A percentile compares a stretch with the other conserved stretches of the same genome.
phyloP scores from a whole-genome alignment of 2,797 vertebrate species.

The Emydoidea blandingii region DNA sequence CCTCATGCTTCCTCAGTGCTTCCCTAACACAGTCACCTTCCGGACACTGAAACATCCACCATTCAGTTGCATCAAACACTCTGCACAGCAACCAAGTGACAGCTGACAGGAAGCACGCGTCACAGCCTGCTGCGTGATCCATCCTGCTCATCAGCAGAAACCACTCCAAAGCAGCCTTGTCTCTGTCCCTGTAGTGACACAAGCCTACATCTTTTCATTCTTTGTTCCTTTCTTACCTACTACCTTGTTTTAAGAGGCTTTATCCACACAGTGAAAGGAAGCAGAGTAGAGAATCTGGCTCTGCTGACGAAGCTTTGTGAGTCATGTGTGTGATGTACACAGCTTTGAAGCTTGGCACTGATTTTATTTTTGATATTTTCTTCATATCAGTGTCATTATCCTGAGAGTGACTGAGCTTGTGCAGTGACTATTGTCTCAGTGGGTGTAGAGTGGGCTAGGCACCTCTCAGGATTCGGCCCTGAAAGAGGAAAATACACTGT shows the following conservation, averaged over 20 bases:
- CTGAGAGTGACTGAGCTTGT: background rate
- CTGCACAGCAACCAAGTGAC: background rate
- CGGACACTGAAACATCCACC: background rate
- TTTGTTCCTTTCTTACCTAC: background rate
- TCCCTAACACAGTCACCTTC: background rate
- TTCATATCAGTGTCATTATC: background rate
- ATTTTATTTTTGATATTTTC: background rate
- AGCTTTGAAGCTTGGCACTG: background rate
- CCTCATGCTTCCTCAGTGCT: background rate
- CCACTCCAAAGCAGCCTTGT: background rate
- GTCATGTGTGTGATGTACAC: background rate
- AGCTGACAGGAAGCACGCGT: background rate
- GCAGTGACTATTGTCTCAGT: background rate
- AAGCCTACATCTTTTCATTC: background rate
- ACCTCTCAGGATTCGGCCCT: background rate
- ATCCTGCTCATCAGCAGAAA: background rate
- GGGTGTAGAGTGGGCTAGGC: background rate
- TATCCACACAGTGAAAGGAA: background rate
- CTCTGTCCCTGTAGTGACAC: background rate
- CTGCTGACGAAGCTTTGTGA: background rate
- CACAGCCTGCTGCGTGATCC: background rate
- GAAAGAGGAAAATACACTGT: background rate
- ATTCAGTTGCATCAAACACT: background rate
- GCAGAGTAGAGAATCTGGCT: background rate
- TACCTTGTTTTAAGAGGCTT: background rate